These are phyloP conservation scores for Arbacia lixula DNA, from an alignment of 53 echinoderm and acorn worm species.

Conservation along the genomic window DNA sequence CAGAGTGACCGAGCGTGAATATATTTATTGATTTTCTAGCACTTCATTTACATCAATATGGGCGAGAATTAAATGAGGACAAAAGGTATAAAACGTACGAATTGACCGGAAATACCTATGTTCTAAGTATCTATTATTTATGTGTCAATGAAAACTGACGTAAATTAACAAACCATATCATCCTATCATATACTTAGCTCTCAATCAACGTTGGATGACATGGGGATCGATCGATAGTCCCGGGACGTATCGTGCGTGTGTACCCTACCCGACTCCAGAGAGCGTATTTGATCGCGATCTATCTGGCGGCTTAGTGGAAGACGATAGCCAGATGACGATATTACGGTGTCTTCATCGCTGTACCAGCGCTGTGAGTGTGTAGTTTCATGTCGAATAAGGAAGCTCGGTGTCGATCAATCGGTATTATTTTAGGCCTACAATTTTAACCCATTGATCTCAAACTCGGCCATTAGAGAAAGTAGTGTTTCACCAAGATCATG, in stretches of 20 bases:
- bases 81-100: no score
- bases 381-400: no score
- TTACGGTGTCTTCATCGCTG: constrained; percentile 3
- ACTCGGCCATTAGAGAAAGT: neutral
- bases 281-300: constrained; percentile 22
- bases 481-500: neutral
- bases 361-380: constrained; percentile 16
- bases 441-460: neutral
- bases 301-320: constrained; percentile 25
- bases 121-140: no score
- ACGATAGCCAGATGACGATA: constrained; percentile 29
- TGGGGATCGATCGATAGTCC: constrained; percentile 77
- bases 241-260: constrained; percentile 81
- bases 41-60: no score
- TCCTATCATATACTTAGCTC: constrained; percentile 41
- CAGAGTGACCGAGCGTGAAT: no score
- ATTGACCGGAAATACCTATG: no score
- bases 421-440: neutral
- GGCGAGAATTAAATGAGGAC: no score
- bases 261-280: constrained; percentile 61
- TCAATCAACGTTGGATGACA: constrained; percentile 83
- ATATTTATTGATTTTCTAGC: no score
- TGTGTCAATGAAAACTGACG: no score
- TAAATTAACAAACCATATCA: no score
- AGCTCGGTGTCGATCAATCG: neutral